phyloP scores from a whole-genome alignment of 2,113 vertebrate species.

The Eubucco bourcierii region DNA sequence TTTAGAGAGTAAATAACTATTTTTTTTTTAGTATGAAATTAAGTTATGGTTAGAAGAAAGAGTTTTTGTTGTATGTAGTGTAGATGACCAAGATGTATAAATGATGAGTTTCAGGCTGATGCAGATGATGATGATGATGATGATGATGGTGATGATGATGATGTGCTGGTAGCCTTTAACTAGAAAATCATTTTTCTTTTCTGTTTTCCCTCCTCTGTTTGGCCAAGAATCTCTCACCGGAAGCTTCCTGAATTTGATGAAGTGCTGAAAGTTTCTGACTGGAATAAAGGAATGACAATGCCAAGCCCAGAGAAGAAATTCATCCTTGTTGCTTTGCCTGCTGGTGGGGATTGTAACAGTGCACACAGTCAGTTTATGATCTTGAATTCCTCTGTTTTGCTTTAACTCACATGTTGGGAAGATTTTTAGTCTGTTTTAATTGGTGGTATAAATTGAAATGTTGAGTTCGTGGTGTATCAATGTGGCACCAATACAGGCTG shows the following conservation, averaged over 20 bases:
- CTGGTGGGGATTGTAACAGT: neutral
- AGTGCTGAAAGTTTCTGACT: slow-evolving; percentile 58
- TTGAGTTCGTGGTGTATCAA: neutral
- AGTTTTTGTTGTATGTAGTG: neutral
- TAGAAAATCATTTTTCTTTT: neutral
- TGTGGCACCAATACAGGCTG: too few species aligned
- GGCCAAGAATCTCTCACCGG: slow-evolving; percentile 77
- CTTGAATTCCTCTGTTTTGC: neutral
- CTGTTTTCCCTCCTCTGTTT: neutral
- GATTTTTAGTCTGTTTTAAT: neutral
- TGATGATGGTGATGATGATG: neutral
- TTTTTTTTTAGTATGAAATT: neutral
- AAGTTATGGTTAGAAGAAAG: neutral
- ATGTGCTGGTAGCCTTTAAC: neutral
- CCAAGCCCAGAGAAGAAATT: slow-evolving; percentile 79
- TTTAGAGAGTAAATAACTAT: neutral
- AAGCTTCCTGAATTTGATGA: slow-evolving; percentile 79
- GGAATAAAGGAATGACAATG: neutral
- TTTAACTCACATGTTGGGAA: neutral
- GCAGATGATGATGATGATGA: neutral
- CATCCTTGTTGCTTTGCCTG: slow-evolving; percentile 77
- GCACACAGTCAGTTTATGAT: neutral
- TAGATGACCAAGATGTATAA: neutral
- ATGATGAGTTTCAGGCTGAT: neutral
- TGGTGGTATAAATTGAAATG: neutral